Percentiles rank a stretch among this genome's conserved stretches.
phyloP scores from a whole-genome alignment of 2,888 invertebrate species.

The Eupithecia vulgata region DNA sequence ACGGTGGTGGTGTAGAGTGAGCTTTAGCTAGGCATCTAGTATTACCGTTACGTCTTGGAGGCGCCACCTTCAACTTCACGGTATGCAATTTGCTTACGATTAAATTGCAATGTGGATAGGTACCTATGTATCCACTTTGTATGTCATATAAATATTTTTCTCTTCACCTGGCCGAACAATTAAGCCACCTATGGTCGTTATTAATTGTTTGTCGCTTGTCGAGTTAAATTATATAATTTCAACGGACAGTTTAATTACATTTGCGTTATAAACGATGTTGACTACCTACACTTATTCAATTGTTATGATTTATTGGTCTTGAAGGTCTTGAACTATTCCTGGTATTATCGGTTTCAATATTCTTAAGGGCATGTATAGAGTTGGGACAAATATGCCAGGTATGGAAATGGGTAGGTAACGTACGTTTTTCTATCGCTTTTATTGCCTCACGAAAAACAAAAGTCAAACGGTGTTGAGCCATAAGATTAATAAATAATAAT shows the following conservation, averaged over 20 bases:
- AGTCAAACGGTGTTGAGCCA: not conserved
- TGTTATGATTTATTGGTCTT: slow-evolving; percentile 28
- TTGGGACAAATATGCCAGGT: not conserved
- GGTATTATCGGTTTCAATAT: slow-evolving; percentile 4
- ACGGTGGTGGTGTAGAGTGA: slow-evolving; percentile 55
- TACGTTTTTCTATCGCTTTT: not conserved
- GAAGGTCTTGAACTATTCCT: slow-evolving; percentile 20
- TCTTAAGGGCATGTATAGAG: not conserved
- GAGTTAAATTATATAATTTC: slow-evolving; percentile 28
- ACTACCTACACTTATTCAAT: slow-evolving; percentile 23
- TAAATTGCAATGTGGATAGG: slow-evolving; percentile 44
- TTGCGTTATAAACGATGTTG: slow-evolving; percentile 11
- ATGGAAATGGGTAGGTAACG: not conserved
- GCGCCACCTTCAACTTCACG: slow-evolving; percentile 63
- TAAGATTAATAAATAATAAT: slow-evolving; percentile 1
- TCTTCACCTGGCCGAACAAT: slow-evolving; percentile 3
- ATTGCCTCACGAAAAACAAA: not conserved
- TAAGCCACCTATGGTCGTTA: slow-evolving; percentile 18
- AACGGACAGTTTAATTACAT: slow-evolving; percentile 26
- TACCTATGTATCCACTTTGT: not conserved
- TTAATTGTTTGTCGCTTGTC: slow-evolving; percentile 30
- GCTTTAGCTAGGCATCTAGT: slow-evolving; percentile 74
- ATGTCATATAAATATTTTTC: slow-evolving; percentile 15
- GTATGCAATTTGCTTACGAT: slow-evolving; percentile 48
- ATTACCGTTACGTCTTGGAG: slow-evolving; percentile 79